Evolutionary conservation across 2,888 invertebrate genomes (phyloP).

Genomic region (Hydropsyche betteni): DNA sequence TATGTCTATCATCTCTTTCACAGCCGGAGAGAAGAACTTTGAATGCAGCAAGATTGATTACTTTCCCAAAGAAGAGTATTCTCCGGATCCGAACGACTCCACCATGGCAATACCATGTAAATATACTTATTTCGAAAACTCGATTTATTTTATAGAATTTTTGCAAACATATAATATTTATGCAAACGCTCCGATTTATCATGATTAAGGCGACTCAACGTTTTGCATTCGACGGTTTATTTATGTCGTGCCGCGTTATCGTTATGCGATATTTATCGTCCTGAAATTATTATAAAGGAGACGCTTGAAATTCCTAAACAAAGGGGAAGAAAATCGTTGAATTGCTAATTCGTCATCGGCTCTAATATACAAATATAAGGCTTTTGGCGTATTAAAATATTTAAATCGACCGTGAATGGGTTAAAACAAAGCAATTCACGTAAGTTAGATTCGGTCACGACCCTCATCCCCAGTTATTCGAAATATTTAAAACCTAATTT

Average conservation of each 20-base stretch:
- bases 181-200: neutral
- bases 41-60: slow-evolving; percentile 87
- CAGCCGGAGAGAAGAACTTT: slow-evolving; percentile 77
- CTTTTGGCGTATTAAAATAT: slow-evolving; percentile 9
- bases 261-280: neutral
- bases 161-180: neutral
- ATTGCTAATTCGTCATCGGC: neutral
- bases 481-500: slow-evolving; percentile 16
- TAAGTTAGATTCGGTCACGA: neutral
- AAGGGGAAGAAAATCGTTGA: neutral
- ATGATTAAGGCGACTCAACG: neutral
- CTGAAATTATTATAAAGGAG: neutral
- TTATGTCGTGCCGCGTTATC: too few relatives aligned
- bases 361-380: neutral
- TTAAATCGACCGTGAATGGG: slow-evolving; percentile 9
- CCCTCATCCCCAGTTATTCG: neutral
- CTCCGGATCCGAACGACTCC: slow-evolving; percentile 87
- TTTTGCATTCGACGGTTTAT: neutral
- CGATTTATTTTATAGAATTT: too few relatives aligned
- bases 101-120: slow-evolving; percentile 95
- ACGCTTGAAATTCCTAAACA: neutral
- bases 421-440: slow-evolving; percentile 11
- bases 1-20: slow-evolving; percentile 26
- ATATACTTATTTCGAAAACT: slow-evolving; percentile 58
- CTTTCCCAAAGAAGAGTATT: slow-evolving; percentile 86